Evolutionary conservation across 2,888 invertebrate species (phyloP).

Genomic region (Dichetophora obliterata): DNA sequence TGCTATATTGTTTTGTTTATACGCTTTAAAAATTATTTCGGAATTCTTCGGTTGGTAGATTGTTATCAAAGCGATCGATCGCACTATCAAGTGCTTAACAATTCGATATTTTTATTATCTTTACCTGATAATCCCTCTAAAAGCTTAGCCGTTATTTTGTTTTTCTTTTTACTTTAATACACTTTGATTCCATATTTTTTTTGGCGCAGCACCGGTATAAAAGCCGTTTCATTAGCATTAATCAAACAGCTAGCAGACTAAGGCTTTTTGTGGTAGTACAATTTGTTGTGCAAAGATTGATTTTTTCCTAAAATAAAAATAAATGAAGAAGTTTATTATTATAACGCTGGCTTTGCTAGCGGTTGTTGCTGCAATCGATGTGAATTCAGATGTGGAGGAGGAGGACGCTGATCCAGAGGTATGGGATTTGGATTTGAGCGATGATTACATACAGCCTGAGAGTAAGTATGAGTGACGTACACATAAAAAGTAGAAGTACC

Average conservation of each 20-base stretch:
- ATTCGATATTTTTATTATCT: not conserved
- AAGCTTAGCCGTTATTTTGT: not conserved
- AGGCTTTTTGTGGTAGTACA: conserved; percentile 32
- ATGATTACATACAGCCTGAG: conserved; percentile 35
- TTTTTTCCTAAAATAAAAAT: not conserved
- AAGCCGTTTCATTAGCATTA: conserved; percentile 46
- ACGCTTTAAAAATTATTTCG: too few species aligned
- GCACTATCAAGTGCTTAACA: too few species aligned
- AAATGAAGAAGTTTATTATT: conserved; percentile 53
- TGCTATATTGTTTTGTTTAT: too few species aligned
- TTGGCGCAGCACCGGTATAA: conserved; percentile 54
- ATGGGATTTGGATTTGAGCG: conserved; percentile 52
- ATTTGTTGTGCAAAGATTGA: not conserved
- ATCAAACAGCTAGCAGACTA: conserved; percentile 43
- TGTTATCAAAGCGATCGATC: too few species aligned
- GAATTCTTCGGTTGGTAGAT: too few species aligned
- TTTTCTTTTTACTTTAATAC: not conserved
- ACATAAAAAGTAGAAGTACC: too few species aligned
- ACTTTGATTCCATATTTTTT: too few species aligned
- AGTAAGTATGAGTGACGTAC: too few species aligned
- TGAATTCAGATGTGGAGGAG: conserved; percentile 41
- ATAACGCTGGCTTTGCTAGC: conserved; percentile 56
- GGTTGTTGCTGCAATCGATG: conserved; percentile 52
- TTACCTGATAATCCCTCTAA: not conserved
- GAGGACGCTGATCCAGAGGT: conserved; percentile 35